Evolutionary conservation across 2,888 invertebrate genomes (phyloP), one percentile per base, ranked within the genome.

Genomic region (Homarus gammarus): DNA sequence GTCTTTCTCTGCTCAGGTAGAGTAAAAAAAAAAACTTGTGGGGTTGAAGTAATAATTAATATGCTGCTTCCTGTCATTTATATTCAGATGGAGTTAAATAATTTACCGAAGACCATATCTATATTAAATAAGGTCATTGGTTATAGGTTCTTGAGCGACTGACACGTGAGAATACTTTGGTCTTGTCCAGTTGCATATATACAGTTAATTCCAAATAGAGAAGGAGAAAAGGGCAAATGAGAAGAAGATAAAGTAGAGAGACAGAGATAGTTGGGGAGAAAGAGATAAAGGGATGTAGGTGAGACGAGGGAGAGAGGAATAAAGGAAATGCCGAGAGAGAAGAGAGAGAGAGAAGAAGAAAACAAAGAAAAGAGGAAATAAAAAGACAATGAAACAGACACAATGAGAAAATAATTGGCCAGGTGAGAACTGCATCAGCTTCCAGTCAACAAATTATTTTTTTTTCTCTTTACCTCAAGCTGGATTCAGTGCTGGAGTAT

Each of bases 151-250:
- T n/a, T n/a, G n/a, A n/a, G n/a, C n/a, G n/a, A n/a, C n/a, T n/a
- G n/a, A n/a, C n/a, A n/a, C n/a, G n/a, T n/a, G n/a, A n/a, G n/a
- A n/a, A n/a, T n/a, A n/a, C n/a, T n/a, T n/a, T n/a, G n/a, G n/a
- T n/a, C n/a, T n/a, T n/a, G n/a, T n/a, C n/a, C n/a, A n/a, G n/a
- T n/a, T n/a, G n/a, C n/a, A n/a, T n/a, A n/a, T n/a, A n/a, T n/a
- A n/a, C n/a, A n/a, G n/a, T n/a, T 5, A 44, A 44, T 5, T 44
- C 5, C 10, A 44, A 44, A 44, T 10, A 44, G 49, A 8, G 79
- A 79, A 49, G 8, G 49, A 79, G 49, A 44, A 44, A 79, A 40
- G 49, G 27, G 49, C 27, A 81, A 18, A 81, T 3, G 44, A 36
- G 27, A 31, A 81, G 31, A 56, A 18, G 33, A 6, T 8, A 33